Percentiles rank a stretch among this genome's conserved stretches.
Evolutionary conservation across 2,888 invertebrate species (phyloP).

Genomic region (Lymantria monacha): DNA sequence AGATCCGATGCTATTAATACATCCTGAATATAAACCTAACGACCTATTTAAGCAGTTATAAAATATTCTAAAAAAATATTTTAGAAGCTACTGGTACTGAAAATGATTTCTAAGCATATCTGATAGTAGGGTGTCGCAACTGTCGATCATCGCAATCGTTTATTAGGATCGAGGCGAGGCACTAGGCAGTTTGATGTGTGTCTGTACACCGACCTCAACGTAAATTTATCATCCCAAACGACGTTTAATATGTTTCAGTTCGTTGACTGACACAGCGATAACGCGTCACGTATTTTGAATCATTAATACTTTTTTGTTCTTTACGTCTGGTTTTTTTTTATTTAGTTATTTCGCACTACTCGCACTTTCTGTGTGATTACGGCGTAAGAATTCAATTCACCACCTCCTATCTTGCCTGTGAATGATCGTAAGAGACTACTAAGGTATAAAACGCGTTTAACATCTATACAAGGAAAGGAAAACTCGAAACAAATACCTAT

Average conservation of each 20-base stretch:
- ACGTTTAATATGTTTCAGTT: conserved; percentile 75
- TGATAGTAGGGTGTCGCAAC: conserved; percentile 32
- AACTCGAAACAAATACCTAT: too few relatives aligned
- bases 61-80: conserved; percentile 1
- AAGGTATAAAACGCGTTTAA: too few relatives aligned
- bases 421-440: too few relatives aligned
- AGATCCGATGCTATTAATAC: too few relatives aligned
- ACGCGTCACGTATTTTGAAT: conserved; percentile 51
- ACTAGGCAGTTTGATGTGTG: conserved; percentile 42
- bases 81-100: background rate
- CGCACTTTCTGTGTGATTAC: too few relatives aligned
- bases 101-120: conserved; percentile 40
- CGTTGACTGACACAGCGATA: conserved; percentile 65
- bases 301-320: conserved; percentile 13
- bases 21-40: too few relatives aligned
- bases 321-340: background rate
- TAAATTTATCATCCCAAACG: conserved; percentile 75
- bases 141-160: conserved; percentile 75
- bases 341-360: background rate
- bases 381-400: too few relatives aligned
- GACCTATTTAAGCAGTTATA: background rate
- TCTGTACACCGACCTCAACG: conserved; percentile 46
- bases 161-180: conserved; percentile 64
- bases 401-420: too few relatives aligned
- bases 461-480: too few relatives aligned